Conservation (phyloP, 1,140 invertebrate genomes). For the Rhyzopertha dominica region DNA sequence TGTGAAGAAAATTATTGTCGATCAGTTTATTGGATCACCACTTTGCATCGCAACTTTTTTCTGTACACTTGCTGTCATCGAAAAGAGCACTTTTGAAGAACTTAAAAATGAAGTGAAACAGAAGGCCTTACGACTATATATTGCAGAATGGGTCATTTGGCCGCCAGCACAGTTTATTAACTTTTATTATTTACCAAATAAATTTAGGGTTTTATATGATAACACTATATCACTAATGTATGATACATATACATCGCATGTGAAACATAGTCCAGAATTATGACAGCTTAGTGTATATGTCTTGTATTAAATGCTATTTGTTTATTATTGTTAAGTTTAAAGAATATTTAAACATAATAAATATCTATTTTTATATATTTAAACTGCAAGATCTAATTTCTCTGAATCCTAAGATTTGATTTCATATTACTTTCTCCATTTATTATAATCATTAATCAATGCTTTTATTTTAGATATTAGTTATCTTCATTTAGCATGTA, state of each 20-base stretch:
- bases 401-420: no score
- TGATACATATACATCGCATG: constrained; percentile 87
- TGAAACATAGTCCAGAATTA: no score
- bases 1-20: constrained; percentile 78
- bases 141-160: constrained; percentile 80
- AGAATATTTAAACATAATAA: no score
- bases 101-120: constrained; percentile 67
- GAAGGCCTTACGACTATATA: constrained; percentile 75
- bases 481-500: no score
- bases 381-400: no score
- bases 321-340: no score
- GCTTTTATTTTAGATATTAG: no score
- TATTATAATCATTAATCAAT: no score
- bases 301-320: no score
- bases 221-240: constrained; percentile 86
- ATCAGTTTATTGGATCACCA: constrained; percentile 86
- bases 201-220: constrained; percentile 84
- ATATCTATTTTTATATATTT: no score
- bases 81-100: constrained; percentile 57
- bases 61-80: constrained; percentile 67
- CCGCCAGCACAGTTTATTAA: constrained; percentile 80
- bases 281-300: no score
- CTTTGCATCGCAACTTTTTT: constrained; percentile 79
- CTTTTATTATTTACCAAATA: constrained; percentile 81
- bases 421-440: no score